Conservation (phyloP, 2,797 vertebrate genomes). For the Phalanger gymnotis region DNA sequence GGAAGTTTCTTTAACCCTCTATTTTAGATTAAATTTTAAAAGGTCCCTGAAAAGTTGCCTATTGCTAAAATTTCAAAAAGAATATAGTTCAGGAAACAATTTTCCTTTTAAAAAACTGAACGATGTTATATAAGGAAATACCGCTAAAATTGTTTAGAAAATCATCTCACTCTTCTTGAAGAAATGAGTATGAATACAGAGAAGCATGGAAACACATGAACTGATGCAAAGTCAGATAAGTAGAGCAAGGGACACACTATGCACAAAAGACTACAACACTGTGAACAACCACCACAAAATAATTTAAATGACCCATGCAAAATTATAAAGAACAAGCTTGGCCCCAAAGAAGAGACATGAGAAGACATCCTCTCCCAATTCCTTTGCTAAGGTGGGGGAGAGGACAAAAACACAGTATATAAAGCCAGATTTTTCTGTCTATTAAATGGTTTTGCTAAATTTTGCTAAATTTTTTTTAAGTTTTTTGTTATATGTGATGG, state of each 20-base stretch:
- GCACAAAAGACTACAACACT: neutral
- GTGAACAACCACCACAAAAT: neutral
- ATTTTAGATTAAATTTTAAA: no score
- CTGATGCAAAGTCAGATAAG: neutral
- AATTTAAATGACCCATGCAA: neutral
- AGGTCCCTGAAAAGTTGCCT: neutral
- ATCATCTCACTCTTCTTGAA: neutral
- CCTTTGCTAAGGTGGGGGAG: neutral
- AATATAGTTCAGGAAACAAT: neutral
- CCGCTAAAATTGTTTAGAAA: neutral
- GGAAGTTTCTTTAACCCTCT: conserved; percentile 24
- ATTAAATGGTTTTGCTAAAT: neutral
- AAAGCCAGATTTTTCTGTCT: neutral
- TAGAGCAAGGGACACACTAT: neutral
- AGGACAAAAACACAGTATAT: neutral
- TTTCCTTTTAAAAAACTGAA: neutral
- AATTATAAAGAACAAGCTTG: neutral
- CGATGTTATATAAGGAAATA: no score
- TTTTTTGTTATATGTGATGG: neutral
- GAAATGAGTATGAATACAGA: neutral
- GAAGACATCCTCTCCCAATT: neutral
- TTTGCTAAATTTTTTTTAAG: neutral
- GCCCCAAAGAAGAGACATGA: neutral
- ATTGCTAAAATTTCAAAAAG: neutral
- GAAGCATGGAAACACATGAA: neutral